These are phyloP conservation scores for Brachyopa scutellaris DNA, from an alignment of 2,888 invertebrate genomes.

Conservation along the genomic window DNA sequence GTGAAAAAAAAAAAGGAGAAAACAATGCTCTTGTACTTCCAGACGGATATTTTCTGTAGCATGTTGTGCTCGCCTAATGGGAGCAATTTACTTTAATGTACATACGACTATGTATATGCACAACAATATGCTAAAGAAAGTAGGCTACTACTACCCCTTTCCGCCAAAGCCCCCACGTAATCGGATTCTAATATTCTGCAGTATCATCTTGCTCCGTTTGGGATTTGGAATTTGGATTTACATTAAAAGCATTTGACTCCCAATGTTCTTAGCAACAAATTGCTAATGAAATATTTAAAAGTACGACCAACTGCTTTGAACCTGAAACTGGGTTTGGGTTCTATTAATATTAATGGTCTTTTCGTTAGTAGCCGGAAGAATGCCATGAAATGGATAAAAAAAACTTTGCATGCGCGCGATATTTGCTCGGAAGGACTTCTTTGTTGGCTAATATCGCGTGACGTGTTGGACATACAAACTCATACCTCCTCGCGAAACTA, in stretches of 20 bases:
- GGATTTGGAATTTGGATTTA: conserved; percentile 41
- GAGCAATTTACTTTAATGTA: conserved; percentile 29
- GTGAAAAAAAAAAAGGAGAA: conserved; percentile 27
- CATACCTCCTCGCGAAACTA: not conserved
- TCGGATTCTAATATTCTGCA: conserved; percentile 56
- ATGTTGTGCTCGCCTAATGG: conserved; percentile 32
- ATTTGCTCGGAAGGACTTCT: conserved; percentile 46
- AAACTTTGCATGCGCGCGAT: conserved; percentile 44
- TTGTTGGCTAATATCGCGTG: conserved; percentile 43
- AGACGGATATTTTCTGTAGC: conserved; percentile 26
- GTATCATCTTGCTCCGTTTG: conserved; percentile 40
- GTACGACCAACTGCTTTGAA: no score
- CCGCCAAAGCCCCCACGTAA: not conserved
- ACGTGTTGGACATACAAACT: conserved; percentile 7
- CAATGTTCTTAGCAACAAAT: conserved; percentile 15
- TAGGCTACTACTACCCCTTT: conserved; percentile 41
- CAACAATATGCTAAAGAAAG: conserved; percentile 41
- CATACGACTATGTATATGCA: not conserved
- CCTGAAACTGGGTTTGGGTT: not conserved
- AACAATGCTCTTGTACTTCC: conserved; percentile 33
- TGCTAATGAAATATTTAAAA: conserved; percentile 20
- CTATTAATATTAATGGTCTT: conserved; percentile 27
- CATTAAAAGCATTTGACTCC: conserved; percentile 42
- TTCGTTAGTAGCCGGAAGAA: conserved; percentile 37
- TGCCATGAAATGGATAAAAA: conserved; percentile 22